Evolutionary conservation across 1,140 invertebrate genomes (phyloP).

Genomic region (Cydia pomonella): DNA sequence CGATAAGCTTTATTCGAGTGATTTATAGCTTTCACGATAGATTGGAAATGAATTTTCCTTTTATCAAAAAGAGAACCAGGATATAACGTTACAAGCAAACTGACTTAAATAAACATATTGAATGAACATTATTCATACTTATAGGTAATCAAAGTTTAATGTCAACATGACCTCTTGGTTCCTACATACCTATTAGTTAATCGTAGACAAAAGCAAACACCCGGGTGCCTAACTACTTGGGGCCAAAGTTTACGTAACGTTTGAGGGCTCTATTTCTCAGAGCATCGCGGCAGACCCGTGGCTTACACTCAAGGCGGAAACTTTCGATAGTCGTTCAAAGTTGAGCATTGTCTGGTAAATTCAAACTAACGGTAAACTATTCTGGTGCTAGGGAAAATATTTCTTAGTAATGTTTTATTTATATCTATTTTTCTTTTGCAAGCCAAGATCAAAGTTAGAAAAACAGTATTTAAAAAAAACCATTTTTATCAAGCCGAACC

Average conservation of each 20-base stretch:
- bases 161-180: constrained; percentile 21
- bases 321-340: constrained; percentile 26
- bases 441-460: background rate
- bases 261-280: constrained; percentile 18
- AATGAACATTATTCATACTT: constrained; percentile 8
- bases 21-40: constrained; percentile 12
- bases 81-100: background rate
- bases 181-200: constrained; percentile 30
- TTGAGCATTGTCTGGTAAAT: constrained; percentile 19
- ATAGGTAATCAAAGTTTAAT: constrained; percentile 11
- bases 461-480: too few species aligned
- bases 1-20: constrained; percentile 25
- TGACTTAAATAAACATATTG: background rate
- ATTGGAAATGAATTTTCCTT: constrained; percentile 8
- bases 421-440: background rate
- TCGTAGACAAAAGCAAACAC: constrained; percentile 24
- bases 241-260: constrained; percentile 29
- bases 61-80: background rate
- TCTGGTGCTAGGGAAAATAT: background rate
- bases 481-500: too few species aligned
- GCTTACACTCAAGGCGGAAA: constrained; percentile 18
- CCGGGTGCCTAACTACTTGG: constrained; percentile 19
- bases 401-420: background rate
- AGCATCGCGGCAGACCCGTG: constrained; percentile 17
- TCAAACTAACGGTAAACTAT: constrained; percentile 2